Evolutionary conservation across 2,113 vertebrate genomes (phyloP), one percentile per base, ranked within the genome.

Genomic region (Cepphus grylle): DNA sequence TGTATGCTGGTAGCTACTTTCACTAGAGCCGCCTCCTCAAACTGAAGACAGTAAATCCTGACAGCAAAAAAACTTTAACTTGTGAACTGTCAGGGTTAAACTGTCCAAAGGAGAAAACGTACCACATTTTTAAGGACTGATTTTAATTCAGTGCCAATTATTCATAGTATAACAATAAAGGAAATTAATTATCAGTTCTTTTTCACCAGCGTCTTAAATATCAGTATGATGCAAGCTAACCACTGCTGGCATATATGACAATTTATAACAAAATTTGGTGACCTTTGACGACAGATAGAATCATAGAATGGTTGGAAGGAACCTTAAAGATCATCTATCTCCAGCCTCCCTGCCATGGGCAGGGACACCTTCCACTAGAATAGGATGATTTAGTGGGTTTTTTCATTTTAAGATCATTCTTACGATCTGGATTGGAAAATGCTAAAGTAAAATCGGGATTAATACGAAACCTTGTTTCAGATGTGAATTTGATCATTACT

Each of bases 381-480:
- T 43, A 43, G 29, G 19, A 32, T 43, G 32, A 66, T 32, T 32
- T 43, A 66, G 40, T 26, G 23, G 21, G 70, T 52, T 36, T 80
- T 88, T 84, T 53, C 1, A 9, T 70, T 65, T 84, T 65, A 88
- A 38, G 8, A 62, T 86, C 12, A 63, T 45, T 52, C 23, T 67
- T 79, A 55, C 4, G 3, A 61, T 55, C 50, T 71, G 62, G 23
- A 80, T 11, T 92, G 86, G 80, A 96, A 96, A 94, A 80, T 59
- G 56, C 76, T 86, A 34, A 90, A 94, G 73, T 56, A 88, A 96
- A 97, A 71, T 34, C 23, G 73, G 52, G 61, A 91, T 81, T 88
- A 80, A 62, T 74, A 88, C 7, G 59, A 93, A 65, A 47, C 14
- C 36, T 63, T 85, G 42, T 88, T 93, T 95, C 65, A 81, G 43